phyloP scores from a whole-genome alignment of 2,797 vertebrate species.

The Holocentrus rufus region DNA sequence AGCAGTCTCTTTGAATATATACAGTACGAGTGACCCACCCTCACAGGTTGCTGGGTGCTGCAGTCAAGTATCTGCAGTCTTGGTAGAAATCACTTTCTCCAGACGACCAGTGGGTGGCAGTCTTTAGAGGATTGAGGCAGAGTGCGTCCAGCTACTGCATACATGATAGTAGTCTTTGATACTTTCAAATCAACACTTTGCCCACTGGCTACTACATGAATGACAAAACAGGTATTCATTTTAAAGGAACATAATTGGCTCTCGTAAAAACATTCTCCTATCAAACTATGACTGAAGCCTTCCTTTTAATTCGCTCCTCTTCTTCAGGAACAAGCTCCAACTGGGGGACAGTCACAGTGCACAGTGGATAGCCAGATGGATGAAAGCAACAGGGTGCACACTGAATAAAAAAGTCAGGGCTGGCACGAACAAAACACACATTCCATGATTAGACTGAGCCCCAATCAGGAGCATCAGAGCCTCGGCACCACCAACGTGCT shows the following conservation, averaged over 20 bases:
- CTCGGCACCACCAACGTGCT: slow-evolving; percentile 39
- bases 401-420: slow-evolving; percentile 51
- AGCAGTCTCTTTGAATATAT: slow-evolving; percentile 74
- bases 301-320: slow-evolving; percentile 34
- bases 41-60: slow-evolving; percentile 37
- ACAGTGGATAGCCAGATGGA: slow-evolving; percentile 63
- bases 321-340: slow-evolving; percentile 52
- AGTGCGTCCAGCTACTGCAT: slow-evolving; percentile 71
- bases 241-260: slow-evolving; percentile 56
- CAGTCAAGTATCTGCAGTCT: slow-evolving; percentile 50
- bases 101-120: slow-evolving; percentile 68
- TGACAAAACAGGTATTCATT: slow-evolving; percentile 63
- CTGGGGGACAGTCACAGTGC: slow-evolving; percentile 72
- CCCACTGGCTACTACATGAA: slow-evolving; percentile 68
- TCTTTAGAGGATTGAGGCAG: slow-evolving; percentile 67
- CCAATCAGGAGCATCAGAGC: slow-evolving; percentile 37
- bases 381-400: slow-evolving; percentile 56
- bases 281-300: slow-evolving; percentile 50
- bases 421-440: slow-evolving; percentile 54
- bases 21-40: slow-evolving; percentile 65
- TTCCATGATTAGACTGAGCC: slow-evolving; percentile 52
- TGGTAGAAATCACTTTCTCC: slow-evolving; percentile 52
- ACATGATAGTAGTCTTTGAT: slow-evolving; percentile 59
- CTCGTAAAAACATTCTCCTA: slow-evolving; percentile 41
- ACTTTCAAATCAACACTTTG: slow-evolving; percentile 63